Evolutionary conservation across 2,888 invertebrate species (phyloP).

Genomic region (Ormyrus nitidulus): DNA sequence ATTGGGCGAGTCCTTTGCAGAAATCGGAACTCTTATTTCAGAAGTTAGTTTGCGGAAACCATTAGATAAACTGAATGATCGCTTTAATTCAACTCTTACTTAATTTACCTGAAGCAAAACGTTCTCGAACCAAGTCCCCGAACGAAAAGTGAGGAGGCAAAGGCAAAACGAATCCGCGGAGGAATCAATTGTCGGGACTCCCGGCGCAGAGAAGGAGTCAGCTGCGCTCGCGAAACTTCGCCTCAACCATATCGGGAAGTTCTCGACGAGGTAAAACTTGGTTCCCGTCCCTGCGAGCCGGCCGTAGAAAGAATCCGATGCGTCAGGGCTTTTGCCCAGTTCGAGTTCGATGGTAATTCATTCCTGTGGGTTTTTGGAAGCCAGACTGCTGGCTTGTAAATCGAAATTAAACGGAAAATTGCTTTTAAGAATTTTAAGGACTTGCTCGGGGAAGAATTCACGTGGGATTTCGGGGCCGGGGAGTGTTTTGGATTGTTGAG

Average conservation of each 20-base stretch:
- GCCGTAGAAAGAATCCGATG: conserved; percentile 40
- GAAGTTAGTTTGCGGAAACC: too few relatives aligned
- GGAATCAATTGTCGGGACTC: conserved; percentile 38
- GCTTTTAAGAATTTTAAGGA: not conserved
- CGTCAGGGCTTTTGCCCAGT: conserved; percentile 3
- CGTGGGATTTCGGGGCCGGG: too few relatives aligned
- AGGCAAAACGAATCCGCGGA: not conserved
- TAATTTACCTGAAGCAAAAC: too few relatives aligned
- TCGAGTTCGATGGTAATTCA: conserved; percentile 19
- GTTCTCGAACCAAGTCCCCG: too few relatives aligned
- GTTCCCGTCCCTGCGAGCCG: conserved; percentile 12
- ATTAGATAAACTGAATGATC: too few relatives aligned
- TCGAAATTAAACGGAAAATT: conserved; percentile 1
- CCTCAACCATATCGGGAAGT: conserved; percentile 14
- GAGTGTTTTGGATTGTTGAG: too few relatives aligned
- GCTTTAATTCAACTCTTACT: too few relatives aligned
- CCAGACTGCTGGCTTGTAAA: not conserved
- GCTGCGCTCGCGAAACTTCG: conserved; percentile 4
- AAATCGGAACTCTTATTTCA: too few relatives aligned
- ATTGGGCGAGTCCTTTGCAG: too few relatives aligned
- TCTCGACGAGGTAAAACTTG: conserved; percentile 22
- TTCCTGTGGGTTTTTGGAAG: not conserved
- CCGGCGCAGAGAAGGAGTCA: not conserved
- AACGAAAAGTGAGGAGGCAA: too few relatives aligned
- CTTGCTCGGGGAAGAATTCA: not conserved